phyloP scores from a whole-genome alignment of 2,888 invertebrate species.

The Diarsia brunnea region DNA sequence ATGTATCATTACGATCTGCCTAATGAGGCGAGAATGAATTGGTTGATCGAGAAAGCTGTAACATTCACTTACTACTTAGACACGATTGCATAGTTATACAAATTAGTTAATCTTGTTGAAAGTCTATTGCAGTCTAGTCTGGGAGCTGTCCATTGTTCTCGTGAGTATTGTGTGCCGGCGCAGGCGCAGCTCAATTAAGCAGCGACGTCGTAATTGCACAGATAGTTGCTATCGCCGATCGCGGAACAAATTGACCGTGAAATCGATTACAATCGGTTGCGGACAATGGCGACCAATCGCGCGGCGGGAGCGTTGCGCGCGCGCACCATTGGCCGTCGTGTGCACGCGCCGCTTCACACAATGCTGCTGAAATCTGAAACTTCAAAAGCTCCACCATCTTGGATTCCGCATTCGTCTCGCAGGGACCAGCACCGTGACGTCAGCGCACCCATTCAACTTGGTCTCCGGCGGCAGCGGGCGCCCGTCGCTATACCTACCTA shows the following conservation, averaged over 20 bases:
- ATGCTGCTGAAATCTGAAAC: slow-evolving; percentile 82
- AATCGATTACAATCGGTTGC: slow-evolving; percentile 76
- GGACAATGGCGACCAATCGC: slow-evolving; percentile 72
- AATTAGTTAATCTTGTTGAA: slow-evolving; percentile 48
- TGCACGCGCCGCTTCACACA: slow-evolving; percentile 80
- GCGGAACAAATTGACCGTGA: slow-evolving; percentile 84
- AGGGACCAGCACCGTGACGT: slow-evolving; percentile 65
- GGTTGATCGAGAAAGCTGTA: slow-evolving; percentile 9
- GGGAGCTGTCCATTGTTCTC: slow-evolving; percentile 64
- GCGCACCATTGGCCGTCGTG: slow-evolving; percentile 70
- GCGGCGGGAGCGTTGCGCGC: slow-evolving; percentile 49
- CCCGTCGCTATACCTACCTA: background rate
- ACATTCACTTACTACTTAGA: background rate
- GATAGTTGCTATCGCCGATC: slow-evolving; percentile 75
- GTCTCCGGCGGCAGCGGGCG: slow-evolving; percentile 9
- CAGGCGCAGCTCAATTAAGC: slow-evolving; percentile 75
- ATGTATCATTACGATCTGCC: background rate
- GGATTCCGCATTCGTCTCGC: slow-evolving; percentile 75
- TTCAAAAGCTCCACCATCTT: slow-evolving; percentile 70
- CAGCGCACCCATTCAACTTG: slow-evolving; percentile 45
- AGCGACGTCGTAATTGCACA: slow-evolving; percentile 75
- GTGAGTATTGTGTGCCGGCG: slow-evolving; percentile 43
- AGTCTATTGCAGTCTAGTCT: slow-evolving; percentile 48
- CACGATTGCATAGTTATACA: slow-evolving; percentile 45
- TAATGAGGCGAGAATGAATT: background rate